Base-by-base conservation (phyloP, 2,888 invertebrate genomes). In the Sesia bembeciformis region DNA sequence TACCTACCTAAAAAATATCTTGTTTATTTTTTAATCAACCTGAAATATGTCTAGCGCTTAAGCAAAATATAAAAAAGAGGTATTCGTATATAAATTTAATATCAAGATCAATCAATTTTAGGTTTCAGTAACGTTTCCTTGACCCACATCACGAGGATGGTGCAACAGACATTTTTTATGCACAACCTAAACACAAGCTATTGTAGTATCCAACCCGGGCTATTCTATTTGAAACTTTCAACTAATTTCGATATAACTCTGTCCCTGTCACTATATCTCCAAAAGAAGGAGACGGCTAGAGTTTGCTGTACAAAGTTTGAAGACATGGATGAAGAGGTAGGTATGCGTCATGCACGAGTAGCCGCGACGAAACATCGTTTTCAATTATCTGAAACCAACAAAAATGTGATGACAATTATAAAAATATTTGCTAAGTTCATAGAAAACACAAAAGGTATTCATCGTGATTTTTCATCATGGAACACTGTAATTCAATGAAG, bases 101-200 rank as follows among this genome's bases (percentile, higher is more conserved):
- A 56, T 55, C 57, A 54, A 42, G 56, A 54, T 57, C 54, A 52
- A 54, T 43, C 53, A 56, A 57, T 55, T 23, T 50, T 53, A 51
- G 57, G 56, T 52, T 64, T 64, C 62, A 53, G 65, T 62, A 62
- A 64, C 53, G 52, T 60, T 56, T 58, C 71, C 71, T 70, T 71
- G 71, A 68, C 71, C 71, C 62, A 61, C 42, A 52, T 62, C 59
- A 39, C 56, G 43, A 50, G 6, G 57, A 58, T 64, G 64, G 62
- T 59, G 63, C 57, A 56, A 67, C 61, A 64, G 62, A 57, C 59
- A 60, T 52, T 55, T 66, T 67, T 64, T 60, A 62, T 50, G 39
- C 50, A 23, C 7, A 4, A 23, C 46, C 23, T 23, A 23, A 23
- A 23, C 23, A 23, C 23, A 23, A 46, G 46, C 46, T 4, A 46